A percentile compares a stretch with the other conserved stretches of the same genome.
These are phyloP conservation scores for Bungarus multicinctus DNA, from an alignment of 2,113 vertebrate species.

Conservation along the genomic window DNA sequence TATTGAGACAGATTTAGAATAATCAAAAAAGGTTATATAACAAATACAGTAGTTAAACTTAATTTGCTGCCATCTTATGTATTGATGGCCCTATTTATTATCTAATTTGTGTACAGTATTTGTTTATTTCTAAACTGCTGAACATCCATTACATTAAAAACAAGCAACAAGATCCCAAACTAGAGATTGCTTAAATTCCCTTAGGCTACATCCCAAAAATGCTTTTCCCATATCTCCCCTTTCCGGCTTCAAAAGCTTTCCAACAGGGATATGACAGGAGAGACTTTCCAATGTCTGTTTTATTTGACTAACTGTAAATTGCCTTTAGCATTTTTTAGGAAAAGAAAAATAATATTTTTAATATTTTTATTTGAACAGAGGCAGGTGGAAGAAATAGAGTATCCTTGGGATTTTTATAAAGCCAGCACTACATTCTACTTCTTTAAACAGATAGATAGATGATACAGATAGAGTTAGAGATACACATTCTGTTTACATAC, in stretches of 20 bases:
- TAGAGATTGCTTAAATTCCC: not conserved
- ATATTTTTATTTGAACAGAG: not conserved
- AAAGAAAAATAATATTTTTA: not conserved
- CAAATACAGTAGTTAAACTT: not conserved
- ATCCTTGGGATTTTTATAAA: not conserved
- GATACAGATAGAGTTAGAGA: not conserved
- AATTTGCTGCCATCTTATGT: not conserved
- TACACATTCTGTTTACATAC: not conserved
- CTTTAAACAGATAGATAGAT: not conserved
- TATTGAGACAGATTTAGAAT: not conserved
- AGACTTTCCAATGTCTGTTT: not conserved
- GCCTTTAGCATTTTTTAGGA: not conserved
- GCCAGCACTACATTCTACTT: not conserved
- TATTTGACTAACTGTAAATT: not conserved
- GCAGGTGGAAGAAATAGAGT: not conserved
- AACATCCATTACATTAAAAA: not conserved
- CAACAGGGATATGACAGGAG: not conserved
- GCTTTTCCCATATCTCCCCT: not conserved
- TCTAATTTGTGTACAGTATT: not conserved
- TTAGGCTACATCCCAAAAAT: not conserved
- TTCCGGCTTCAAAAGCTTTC: not conserved
- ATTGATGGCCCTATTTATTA: not conserved
- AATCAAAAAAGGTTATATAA: not conserved
- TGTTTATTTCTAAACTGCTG: not conserved
- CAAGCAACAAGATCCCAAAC: not conserved